phyloP scores from a whole-genome alignment of 2,113 vertebrate species.

The Gnathonemus echidnorhynchus region DNA sequence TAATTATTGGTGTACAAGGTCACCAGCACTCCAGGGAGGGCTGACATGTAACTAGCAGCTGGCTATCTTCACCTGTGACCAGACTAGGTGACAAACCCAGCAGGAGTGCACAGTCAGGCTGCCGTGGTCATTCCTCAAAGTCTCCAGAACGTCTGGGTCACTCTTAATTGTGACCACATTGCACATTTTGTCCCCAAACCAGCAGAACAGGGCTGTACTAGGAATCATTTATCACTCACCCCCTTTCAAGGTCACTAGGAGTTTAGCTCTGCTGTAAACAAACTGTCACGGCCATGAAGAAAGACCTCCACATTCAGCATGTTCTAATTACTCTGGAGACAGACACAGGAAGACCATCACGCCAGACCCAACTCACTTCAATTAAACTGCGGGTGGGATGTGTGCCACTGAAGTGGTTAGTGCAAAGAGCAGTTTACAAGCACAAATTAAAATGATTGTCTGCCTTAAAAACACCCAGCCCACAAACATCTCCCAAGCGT shows the following conservation, averaged over 20 bases:
- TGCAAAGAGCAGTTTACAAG: neutral
- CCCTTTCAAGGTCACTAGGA: neutral
- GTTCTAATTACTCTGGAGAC: neutral
- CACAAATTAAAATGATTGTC: neutral
- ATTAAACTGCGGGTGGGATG: neutral
- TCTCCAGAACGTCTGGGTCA: neutral
- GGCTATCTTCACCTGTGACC: neutral
- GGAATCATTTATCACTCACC: neutral
- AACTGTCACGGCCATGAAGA: neutral
- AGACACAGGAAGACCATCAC: neutral
- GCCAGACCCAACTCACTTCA: neutral
- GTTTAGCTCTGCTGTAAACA: neutral
- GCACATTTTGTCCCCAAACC: neutral
- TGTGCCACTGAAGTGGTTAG: neutral
- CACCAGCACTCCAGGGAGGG: neutral
- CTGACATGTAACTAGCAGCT: neutral
- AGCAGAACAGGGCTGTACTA: neutral
- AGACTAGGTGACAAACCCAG: neutral
- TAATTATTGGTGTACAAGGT: neutral
- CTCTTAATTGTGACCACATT: neutral
- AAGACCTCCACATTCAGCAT: neutral
- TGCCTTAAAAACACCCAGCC: neutral
- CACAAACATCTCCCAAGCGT: neutral
- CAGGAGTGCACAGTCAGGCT: neutral
- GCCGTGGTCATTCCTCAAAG: neutral